These are phyloP conservation scores for Enteromius anoplus DNA, from an alignment of 2,797 vertebrate species.

Conservation along the genomic window DNA sequence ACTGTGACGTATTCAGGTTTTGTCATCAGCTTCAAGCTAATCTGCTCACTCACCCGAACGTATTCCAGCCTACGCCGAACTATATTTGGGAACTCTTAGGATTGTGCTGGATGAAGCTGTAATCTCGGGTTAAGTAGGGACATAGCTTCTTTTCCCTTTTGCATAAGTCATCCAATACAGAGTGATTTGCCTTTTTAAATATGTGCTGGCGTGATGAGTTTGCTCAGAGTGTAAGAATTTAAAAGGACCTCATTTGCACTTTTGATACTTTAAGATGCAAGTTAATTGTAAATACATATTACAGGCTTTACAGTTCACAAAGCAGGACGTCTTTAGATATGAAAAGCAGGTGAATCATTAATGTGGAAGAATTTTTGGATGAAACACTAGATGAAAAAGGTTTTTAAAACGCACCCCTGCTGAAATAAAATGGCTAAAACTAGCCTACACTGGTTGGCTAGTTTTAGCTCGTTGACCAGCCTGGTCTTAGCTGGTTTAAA, in stretches of 20 bases:
- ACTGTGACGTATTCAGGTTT: not conserved
- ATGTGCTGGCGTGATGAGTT: not conserved
- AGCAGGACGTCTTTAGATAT: not conserved
- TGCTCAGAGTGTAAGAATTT: not conserved
- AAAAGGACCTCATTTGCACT: not conserved
- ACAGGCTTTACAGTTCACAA: not conserved
- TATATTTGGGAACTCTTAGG: slow-evolving; percentile 15
- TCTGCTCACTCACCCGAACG: not conserved
- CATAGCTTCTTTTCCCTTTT: not conserved
- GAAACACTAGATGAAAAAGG: no score
- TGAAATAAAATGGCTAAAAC: no score
- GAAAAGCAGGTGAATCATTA: not conserved
- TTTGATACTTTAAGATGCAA: not conserved
- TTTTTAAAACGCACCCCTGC: no score
- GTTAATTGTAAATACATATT: not conserved
- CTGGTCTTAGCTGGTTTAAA: no score
- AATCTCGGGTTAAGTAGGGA: not conserved
- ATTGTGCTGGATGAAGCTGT: slow-evolving; percentile 1
- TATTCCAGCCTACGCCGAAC: not conserved
- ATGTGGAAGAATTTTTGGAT: not conserved
- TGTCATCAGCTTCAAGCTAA: not conserved
- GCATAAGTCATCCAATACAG: not conserved
- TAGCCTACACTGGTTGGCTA: no score
- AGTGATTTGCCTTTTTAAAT: not conserved
- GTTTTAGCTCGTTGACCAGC: no score